A percentile compares a stretch with the other conserved stretches of the same genome.
Evolutionary conservation across 2,888 invertebrate genomes (phyloP).

Genomic region (Notodonta ziczac): DNA sequence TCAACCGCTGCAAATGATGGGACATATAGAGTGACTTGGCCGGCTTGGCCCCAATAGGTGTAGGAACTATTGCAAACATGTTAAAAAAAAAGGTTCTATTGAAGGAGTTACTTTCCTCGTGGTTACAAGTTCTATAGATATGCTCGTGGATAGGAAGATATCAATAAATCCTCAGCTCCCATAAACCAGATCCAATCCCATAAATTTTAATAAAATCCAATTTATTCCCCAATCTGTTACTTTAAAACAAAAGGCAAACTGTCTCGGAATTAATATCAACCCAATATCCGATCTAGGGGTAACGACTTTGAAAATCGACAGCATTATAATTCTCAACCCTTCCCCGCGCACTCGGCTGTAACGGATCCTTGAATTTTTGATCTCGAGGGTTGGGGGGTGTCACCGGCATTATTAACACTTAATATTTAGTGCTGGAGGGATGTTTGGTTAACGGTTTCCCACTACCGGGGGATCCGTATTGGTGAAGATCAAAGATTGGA

Average conservation of each 20-base stretch:
- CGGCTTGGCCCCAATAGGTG: too few relatives aligned
- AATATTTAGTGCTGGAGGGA: conserved; percentile 69
- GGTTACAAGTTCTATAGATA: too few relatives aligned
- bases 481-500: conserved; percentile 9
- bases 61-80: too few relatives aligned
- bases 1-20: too few relatives aligned
- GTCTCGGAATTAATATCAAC: conserved; percentile 49
- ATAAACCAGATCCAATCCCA: conserved; percentile 13
- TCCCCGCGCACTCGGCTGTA: conserved; percentile 62
- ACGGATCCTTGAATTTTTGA: conserved; percentile 76
- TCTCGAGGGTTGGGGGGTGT: conserved; percentile 54
- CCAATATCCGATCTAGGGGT: conserved; percentile 65
- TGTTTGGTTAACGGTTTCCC: conserved; percentile 41
- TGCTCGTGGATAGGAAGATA: not conserved
- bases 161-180: not conserved
- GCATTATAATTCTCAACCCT: conserved; percentile 51
- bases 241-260: conserved; percentile 35
- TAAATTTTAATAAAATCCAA: conserved; percentile 33
- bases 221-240: conserved; percentile 36
- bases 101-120: too few relatives aligned
- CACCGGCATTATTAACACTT: conserved; percentile 75
- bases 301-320: conserved; percentile 62
- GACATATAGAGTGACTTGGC: too few relatives aligned
- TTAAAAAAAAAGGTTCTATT: too few relatives aligned
- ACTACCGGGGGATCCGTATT: conserved; percentile 22